Percentiles rank a stretch among this genome's conserved stretches.
These are phyloP conservation scores for Loris lydekkerianus DNA, from an alignment of 2,797 vertebrate genomes.

Conservation along the genomic window DNA sequence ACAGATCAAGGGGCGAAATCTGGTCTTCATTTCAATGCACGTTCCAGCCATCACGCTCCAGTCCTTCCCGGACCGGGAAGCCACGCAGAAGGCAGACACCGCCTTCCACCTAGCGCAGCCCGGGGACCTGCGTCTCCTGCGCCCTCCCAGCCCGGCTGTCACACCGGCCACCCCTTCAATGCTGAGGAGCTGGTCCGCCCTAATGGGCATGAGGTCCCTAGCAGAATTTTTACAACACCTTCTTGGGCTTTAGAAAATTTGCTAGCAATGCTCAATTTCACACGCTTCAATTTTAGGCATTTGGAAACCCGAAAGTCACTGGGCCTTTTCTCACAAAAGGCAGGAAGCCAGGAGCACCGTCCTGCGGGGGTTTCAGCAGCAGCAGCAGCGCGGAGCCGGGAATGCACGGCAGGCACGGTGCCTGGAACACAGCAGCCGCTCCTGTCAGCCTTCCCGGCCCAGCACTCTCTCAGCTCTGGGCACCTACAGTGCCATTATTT, in stretches of 20 bases:
- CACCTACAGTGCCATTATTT: neutral
- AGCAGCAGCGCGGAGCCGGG: neutral
- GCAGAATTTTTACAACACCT: neutral
- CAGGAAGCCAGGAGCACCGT: neutral
- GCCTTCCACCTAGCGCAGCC: neutral
- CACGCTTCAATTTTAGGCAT: slow-evolving; percentile 1
- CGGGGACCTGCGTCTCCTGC: neutral
- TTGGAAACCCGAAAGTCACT: neutral
- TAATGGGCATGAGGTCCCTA: neutral
- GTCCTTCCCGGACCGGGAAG: neutral
- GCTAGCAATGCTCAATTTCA: neutral
- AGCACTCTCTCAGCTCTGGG: neutral
- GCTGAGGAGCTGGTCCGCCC: neutral
- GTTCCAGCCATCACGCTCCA: too few species aligned
- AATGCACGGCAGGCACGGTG: accelerated
- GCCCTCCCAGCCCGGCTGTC: neutral
- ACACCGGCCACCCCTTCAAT: neutral
- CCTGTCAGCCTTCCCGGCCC: neutral
- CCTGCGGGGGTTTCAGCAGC: neutral
- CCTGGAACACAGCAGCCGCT: neutral
- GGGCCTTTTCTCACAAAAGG: neutral
- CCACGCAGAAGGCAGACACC: accelerated
- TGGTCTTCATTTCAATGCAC: neutral
- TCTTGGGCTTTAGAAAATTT: neutral
- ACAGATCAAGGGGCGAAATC: neutral